A percentile compares a stretch with the other conserved stretches of the same genome.
phyloP scores from a whole-genome alignment of 2,113 vertebrate genomes.

The Menura novaehollandiae region DNA sequence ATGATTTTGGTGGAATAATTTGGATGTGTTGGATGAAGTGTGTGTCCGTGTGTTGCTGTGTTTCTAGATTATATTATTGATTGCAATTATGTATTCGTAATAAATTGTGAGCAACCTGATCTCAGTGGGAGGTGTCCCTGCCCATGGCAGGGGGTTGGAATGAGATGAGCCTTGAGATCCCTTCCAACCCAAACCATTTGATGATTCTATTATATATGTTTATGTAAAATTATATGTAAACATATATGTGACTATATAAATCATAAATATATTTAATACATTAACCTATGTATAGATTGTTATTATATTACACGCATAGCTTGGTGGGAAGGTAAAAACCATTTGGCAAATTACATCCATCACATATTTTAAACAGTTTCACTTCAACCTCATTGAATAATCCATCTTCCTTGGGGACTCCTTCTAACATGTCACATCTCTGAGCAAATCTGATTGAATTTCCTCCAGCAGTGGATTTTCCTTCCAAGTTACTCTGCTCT shows the following conservation, averaged over 20 bases:
- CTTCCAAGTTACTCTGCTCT: neutral
- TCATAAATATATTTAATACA: neutral
- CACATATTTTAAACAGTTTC: neutral
- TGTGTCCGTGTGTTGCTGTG: neutral
- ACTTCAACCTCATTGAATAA: neutral
- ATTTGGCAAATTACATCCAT: neutral
- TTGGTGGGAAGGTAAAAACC: neutral
- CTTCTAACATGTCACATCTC: neutral
- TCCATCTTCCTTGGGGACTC: neutral
- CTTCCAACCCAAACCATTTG: neutral
- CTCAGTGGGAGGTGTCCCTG: neutral
- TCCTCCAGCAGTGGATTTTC: constrained; percentile 11
- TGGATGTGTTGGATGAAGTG: neutral
- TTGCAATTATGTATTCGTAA: neutral
- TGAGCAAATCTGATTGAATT: neutral
- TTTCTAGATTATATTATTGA: neutral
- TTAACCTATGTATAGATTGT: neutral
- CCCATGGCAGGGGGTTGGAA: neutral
- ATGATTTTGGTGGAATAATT: neutral
- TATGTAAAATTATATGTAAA: neutral
- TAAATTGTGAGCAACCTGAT: neutral
- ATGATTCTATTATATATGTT: neutral
- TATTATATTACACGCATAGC: neutral
- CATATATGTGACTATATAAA: neutral
- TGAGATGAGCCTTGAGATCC: neutral